Conservation (phyloP, 2,888 invertebrate genomes). For the Tortricodes alternella region DNA sequence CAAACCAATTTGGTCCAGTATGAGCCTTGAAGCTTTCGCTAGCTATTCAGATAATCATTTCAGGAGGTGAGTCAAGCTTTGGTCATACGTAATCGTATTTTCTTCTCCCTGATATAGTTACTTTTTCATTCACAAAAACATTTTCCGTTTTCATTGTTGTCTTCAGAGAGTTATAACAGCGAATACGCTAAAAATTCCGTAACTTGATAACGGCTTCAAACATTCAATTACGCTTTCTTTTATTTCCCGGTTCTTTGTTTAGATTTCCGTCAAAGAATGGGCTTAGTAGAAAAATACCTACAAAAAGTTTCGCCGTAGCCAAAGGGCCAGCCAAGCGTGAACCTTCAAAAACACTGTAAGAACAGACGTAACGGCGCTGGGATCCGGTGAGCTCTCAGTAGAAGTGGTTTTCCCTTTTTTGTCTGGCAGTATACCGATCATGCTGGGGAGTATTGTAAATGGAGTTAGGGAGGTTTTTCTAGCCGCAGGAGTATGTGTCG, state of each 20-base stretch:
- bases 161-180: slow-evolving; percentile 30
- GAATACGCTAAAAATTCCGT: slow-evolving; percentile 45
- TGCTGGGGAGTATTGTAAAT: background rate
- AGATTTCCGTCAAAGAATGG: slow-evolving; percentile 55
- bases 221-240: slow-evolving; percentile 62
- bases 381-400: slow-evolving; percentile 9
- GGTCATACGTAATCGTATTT: background rate
- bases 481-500: background rate
- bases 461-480: background rate
- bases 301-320: slow-evolving; percentile 54
- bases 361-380: slow-evolving; percentile 25
- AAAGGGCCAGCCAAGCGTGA: slow-evolving; percentile 56
- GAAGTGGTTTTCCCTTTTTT: slow-evolving; percentile 12
- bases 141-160: slow-evolving; percentile 15
- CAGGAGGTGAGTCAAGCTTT: no score
- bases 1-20: no score
- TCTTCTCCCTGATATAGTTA: background rate
- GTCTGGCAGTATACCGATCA: slow-evolving; percentile 4
- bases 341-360: slow-evolving; percentile 51
- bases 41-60: no score
- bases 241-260: slow-evolving; percentile 61
- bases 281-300: slow-evolving; percentile 52
- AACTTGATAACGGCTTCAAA: slow-evolving; percentile 51
- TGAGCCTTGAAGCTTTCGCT: no score
- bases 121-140: slow-evolving; percentile 3